phyloP scores from a whole-genome alignment of 2,888 invertebrate genomes.

The Gisinianus flammeolus region DNA sequence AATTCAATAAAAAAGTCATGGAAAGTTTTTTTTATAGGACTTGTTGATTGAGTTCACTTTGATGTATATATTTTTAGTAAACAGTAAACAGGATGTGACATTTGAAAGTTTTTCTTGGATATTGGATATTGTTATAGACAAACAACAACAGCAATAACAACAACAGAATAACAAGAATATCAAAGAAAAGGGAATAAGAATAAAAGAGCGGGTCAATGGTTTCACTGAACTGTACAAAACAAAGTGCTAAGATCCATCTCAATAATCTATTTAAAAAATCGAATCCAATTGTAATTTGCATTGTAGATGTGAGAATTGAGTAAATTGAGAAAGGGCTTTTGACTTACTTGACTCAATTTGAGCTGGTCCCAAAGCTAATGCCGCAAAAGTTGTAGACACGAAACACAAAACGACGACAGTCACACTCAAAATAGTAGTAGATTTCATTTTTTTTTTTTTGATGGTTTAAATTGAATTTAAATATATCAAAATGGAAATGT shows the following conservation, averaged over 20 bases:
- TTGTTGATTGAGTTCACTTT: not conserved
- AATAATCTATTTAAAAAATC: no score
- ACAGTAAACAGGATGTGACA: not conserved
- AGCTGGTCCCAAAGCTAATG: conserved; percentile 55
- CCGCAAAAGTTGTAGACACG: conserved; percentile 49
- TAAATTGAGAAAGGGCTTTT: not conserved
- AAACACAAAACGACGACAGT: conserved; percentile 45
- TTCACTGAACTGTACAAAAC: no score
- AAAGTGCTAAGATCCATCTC: no score
- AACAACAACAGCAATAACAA: no score
- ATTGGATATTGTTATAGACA: no score
- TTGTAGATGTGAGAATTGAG: no score
- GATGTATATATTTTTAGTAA: not conserved
- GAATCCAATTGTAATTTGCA: not conserved
- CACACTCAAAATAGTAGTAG: conserved; percentile 34
- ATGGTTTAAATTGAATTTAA: not conserved
- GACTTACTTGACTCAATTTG: conserved; percentile 56
- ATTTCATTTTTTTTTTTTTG: conserved; percentile 52
- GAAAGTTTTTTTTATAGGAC: no score
- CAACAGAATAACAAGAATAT: no score
- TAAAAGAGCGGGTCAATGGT: no score
- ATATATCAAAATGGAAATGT: not conserved
- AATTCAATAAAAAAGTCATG: no score
- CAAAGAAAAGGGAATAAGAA: no score
- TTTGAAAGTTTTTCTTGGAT: not conserved